These are phyloP conservation scores for Quadroppia sp. DNA, from an alignment of 2,888 invertebrate genomes.

Conservation along the genomic window DNA sequence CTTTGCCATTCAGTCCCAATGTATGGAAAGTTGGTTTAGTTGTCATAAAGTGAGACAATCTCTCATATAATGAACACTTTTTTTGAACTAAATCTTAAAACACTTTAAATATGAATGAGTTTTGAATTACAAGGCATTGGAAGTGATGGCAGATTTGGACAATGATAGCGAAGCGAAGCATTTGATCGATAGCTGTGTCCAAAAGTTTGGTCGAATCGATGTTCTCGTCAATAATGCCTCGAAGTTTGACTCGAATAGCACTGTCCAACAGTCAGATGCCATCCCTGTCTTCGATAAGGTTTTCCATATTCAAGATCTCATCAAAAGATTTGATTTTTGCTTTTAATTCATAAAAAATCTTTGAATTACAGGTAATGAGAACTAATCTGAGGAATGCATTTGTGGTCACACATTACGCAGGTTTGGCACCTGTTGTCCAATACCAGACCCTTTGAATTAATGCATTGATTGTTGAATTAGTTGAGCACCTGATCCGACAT, in stretches of 20 bases:
- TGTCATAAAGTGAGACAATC: not conserved
- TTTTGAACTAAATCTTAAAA: not conserved
- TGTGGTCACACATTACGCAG: conserved; percentile 19
- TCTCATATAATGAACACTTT: not conserved
- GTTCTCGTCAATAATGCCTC: conserved; percentile 43
- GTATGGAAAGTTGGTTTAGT: not conserved
- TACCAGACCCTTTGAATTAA: not conserved
- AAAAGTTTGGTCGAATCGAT: conserved; percentile 33
- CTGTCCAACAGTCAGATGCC: not conserved
- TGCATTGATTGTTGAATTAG: not conserved
- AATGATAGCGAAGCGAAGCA: conserved; percentile 14
- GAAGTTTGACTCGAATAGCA: conserved; percentile 7
- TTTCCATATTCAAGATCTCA: too few relatives aligned
- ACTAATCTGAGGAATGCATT: conserved; percentile 25
- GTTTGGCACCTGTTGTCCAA: not conserved
- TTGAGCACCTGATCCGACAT: conserved; percentile 16
- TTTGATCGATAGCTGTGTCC: conserved; percentile 32
- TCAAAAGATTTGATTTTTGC: not conserved
- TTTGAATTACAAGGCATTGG: conserved; percentile 20
- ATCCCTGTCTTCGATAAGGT: conserved; percentile 13
- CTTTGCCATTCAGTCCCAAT: not conserved
- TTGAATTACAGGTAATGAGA: conserved; percentile 2
- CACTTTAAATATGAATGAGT: not conserved
- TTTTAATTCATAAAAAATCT: not conserved
- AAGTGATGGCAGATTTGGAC: conserved; percentile 35